Percentiles rank a stretch among this genome's conserved stretches.
These are phyloP conservation scores for Physella acuta DNA, from an alignment of 1,140 invertebrate genomes.

Conservation along the genomic window DNA sequence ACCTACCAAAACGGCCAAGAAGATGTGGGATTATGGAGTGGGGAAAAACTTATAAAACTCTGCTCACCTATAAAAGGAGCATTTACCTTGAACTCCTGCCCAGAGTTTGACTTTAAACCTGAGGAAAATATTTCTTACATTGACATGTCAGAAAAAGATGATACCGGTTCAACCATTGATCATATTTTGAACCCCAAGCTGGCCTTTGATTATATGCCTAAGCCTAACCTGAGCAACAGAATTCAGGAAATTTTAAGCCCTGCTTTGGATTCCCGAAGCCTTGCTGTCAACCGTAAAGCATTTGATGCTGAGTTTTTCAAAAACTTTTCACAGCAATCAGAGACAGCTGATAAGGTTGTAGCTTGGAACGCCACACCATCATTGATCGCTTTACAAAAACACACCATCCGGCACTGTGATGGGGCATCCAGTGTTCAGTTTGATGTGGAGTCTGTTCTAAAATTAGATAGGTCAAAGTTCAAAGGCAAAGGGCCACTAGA, in stretches of 20 bases:
- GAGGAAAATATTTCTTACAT: conserved; percentile 45
- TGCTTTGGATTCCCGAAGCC: conserved; percentile 44
- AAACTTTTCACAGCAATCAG: conserved; percentile 27
- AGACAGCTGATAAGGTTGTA: conserved; percentile 29
- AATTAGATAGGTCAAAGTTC: conserved; percentile 45
- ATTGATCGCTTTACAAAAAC: conserved; percentile 51
- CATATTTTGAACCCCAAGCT: conserved; percentile 30
- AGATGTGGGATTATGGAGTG: conserved; percentile 57
- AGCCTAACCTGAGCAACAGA: conserved; percentile 34
- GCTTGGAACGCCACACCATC: conserved; percentile 54
- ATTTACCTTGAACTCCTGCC: conserved; percentile 50
- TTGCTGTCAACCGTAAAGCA: conserved; percentile 45
- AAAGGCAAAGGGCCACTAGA: conserved; percentile 48
- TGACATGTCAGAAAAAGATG: conserved; percentile 3
- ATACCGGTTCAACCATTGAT: conserved; percentile 14
- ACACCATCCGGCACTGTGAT: conserved; percentile 43
- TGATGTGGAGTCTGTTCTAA: conserved; percentile 45
- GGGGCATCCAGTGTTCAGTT: conserved; percentile 35
- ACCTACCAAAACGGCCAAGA: conserved; percentile 52
- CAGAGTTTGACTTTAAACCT: conserved; percentile 49
- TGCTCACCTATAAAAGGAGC: conserved; percentile 38
- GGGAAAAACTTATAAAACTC: conserved; percentile 53
- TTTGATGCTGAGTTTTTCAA: conserved; percentile 52
- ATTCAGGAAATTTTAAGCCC: conserved; percentile 46
- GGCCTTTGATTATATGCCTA: conserved; percentile 35